Conservation (phyloP, 2,797 vertebrate genomes). For the Cuniculus paca region DNA sequence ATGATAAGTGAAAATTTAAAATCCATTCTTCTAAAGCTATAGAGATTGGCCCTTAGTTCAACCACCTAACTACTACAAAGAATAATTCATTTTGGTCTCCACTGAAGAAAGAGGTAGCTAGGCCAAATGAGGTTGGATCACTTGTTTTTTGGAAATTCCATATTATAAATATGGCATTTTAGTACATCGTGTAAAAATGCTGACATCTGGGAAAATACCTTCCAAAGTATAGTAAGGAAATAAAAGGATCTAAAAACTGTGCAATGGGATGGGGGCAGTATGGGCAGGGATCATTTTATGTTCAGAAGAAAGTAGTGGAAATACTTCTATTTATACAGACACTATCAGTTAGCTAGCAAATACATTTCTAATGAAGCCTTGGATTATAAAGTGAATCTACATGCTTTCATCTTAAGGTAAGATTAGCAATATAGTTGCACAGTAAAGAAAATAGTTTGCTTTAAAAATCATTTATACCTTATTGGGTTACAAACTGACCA, state of each 20-base stretch:
- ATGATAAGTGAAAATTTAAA: conserved; percentile 32
- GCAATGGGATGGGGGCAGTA: background rate
- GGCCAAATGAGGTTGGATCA: conserved; percentile 38
- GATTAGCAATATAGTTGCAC: background rate
- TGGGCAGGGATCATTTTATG: conserved; percentile 23
- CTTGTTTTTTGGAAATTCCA: conserved; percentile 59
- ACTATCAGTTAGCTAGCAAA: background rate
- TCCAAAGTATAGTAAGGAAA: conserved; percentile 50
- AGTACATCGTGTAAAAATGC: background rate
- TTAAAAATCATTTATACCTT: conserved; percentile 46
- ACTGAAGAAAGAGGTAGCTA: background rate
- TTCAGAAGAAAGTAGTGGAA: conserved; percentile 8
- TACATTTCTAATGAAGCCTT: conserved; percentile 32
- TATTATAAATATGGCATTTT: conserved; percentile 25
- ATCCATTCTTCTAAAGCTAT: background rate
- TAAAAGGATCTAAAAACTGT: background rate
- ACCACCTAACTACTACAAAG: background rate
- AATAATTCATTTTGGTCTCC: background rate
- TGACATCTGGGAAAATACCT: background rate
- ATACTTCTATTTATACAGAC: conserved; percentile 18
- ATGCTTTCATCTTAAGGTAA: conserved; percentile 34
- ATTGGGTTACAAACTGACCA: background rate
- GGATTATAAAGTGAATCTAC: background rate
- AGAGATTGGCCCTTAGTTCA: background rate
- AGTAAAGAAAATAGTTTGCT: conserved; percentile 5